Evolutionary conservation across 92 coral and sea anemone species (phyloP).

Genomic region (Montipora capitata): DNA sequence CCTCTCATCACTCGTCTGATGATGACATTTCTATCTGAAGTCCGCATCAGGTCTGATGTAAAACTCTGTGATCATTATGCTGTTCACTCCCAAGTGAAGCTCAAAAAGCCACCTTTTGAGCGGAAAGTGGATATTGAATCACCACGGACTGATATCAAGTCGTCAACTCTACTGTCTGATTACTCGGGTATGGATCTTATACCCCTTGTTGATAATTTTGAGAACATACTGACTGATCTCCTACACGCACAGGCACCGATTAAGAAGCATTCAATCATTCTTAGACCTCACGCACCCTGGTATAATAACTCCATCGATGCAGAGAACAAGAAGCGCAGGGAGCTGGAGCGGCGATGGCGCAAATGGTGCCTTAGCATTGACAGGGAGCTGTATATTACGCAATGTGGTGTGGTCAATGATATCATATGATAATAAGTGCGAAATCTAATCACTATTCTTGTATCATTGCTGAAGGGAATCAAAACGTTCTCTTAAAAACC

Average conservation of each 20-base stretch:
- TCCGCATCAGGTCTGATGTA: constrained; percentile 34
- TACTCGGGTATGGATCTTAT: too few species aligned
- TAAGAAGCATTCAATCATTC: constrained; percentile 45
- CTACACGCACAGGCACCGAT: constrained; percentile 26
- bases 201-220: neutral
- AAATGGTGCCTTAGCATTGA: too few species aligned
- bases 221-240: constrained; percentile 22
- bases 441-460: constrained; percentile 37
- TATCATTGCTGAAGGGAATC: constrained; percentile 39
- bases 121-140: constrained; percentile 27
- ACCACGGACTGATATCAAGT: constrained; percentile 6
- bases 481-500: constrained; percentile 34
- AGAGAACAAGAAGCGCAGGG: constrained; percentile 49
- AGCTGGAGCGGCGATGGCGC: constrained; percentile 45
- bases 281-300: constrained; percentile 61
- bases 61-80: constrained; percentile 47
- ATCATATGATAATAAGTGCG: constrained; percentile 39
- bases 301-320: constrained; percentile 45
- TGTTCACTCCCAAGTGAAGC: constrained; percentile 31
- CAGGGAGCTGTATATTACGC: constrained; percentile 31
- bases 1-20: constrained; percentile 27
- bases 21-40: constrained; percentile 23
- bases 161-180: neutral
- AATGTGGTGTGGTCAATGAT: constrained; percentile 58
- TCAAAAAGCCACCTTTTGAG: constrained; percentile 18